These are phyloP conservation scores for Chloebia gouldiae DNA, from an alignment of 2,113 vertebrate genomes.

Conservation along the genomic window DNA sequence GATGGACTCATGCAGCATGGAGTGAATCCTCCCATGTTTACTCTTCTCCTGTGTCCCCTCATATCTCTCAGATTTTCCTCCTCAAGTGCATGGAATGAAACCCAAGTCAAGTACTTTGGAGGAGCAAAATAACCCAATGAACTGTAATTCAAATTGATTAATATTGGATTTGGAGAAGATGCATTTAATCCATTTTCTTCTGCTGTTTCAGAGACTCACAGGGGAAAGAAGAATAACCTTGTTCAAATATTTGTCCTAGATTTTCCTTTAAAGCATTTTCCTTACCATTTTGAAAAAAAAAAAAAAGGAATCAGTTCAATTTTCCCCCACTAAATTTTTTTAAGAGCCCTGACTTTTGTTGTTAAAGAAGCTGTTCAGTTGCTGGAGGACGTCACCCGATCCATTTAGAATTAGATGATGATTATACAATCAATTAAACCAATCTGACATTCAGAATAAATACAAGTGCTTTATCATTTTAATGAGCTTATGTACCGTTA, in stretches of 20 bases:
- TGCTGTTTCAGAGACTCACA: not conserved
- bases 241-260: conserved; percentile 3
- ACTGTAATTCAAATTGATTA: conserved; percentile 34
- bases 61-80: conserved; percentile 11
- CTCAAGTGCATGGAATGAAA: not conserved
- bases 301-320: not conserved
- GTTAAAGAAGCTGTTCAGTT: conserved; percentile 37
- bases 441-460: conserved; percentile 65
- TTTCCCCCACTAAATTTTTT: not conserved
- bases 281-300: not conserved
- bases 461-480: conserved; percentile 59
- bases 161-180: conserved; percentile 5
- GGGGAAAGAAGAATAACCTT: not conserved
- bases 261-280: conserved; percentile 15
- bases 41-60: not conserved
- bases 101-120: not conserved
- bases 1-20: not conserved
- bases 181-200: conserved; percentile 8
- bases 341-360: not conserved
- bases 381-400: conserved; percentile 41
- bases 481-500: conserved; percentile 45
- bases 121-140: not conserved
- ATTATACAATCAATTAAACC: conserved; percentile 68
- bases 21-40: not conserved
- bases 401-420: conserved; percentile 47